Evolutionary conservation across 2,113 vertebrate species (phyloP).

Genomic region (Pelecanus crispus): DNA sequence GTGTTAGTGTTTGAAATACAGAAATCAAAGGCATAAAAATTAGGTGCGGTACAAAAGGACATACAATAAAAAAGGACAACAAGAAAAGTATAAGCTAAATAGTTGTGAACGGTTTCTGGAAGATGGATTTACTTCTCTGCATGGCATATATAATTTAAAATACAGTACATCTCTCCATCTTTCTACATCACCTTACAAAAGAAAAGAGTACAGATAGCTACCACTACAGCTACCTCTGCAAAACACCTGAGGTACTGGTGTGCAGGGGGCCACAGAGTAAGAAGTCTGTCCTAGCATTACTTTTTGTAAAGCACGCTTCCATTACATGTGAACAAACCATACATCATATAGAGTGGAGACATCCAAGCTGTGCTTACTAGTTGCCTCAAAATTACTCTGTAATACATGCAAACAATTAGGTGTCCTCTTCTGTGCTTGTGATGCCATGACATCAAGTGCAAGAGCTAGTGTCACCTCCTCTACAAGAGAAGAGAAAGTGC

Average conservation of each 20-base stretch:
- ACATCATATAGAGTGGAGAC: not conserved
- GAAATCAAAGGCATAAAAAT: not conserved
- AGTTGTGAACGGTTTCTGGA: not conserved
- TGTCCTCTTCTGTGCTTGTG: not conserved
- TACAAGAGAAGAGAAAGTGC: not conserved
- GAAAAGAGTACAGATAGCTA: not conserved
- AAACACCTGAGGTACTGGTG: not conserved
- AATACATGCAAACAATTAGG: not conserved
- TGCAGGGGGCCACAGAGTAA: not conserved
- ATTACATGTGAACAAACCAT: not conserved
- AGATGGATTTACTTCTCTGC: not conserved
- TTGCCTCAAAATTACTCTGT: not conserved
- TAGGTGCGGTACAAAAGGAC: not conserved
- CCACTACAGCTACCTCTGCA: not conserved
- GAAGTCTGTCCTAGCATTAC: not conserved
- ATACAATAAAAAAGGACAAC: not conserved
- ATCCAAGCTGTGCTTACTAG: not conserved
- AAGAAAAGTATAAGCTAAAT: not conserved
- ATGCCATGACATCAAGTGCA: not conserved
- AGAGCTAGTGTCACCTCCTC: not conserved
- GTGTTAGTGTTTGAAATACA: not conserved
- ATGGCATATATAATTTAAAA: not conserved
- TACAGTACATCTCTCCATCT: not conserved
- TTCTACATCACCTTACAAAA: not conserved
- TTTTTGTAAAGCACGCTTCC: not conserved